phyloP scores from a whole-genome alignment of 2,113 vertebrate genomes.

The Neodon shergylaensis region DNA sequence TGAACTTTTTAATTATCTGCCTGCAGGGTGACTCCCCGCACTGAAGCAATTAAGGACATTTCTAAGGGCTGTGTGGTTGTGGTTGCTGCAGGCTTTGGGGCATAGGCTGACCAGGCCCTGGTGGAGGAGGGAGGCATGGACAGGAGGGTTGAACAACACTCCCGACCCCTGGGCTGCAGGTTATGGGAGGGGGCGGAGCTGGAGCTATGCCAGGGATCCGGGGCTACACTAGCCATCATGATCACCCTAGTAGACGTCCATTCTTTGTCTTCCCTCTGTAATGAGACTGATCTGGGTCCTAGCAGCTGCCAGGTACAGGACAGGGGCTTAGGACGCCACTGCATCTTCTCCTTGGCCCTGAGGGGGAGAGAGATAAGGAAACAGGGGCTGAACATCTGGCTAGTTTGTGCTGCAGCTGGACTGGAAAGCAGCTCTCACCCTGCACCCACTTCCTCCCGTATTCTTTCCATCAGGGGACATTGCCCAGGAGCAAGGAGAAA shows the following conservation, averaged over 20 bases:
- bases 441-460: not conserved
- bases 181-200: not conserved
- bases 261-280: not conserved
- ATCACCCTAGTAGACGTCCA: not conserved
- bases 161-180: not conserved
- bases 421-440: not conserved
- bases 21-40: slow-evolving; percentile 81
- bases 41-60: slow-evolving; percentile 82
- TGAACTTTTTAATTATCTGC: slow-evolving; percentile 84
- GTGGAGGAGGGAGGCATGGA: not conserved
- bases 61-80: slow-evolving; percentile 69
- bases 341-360: not conserved
- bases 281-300: not conserved
- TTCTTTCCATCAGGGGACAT: not conserved
- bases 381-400: not conserved
- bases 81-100: slow-evolving; percentile 15
- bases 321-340: not conserved
- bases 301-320: not conserved
- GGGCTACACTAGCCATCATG: not conserved
- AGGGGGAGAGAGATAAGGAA: not conserved
- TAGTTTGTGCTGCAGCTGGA: not conserved
- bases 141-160: not conserved
- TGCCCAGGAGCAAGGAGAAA: not conserved
- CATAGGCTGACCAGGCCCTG: slow-evolving; percentile 64
- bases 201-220: not conserved